phyloP scores from a whole-genome alignment of 2,888 invertebrate species.

The Sycophila texana region DNA sequence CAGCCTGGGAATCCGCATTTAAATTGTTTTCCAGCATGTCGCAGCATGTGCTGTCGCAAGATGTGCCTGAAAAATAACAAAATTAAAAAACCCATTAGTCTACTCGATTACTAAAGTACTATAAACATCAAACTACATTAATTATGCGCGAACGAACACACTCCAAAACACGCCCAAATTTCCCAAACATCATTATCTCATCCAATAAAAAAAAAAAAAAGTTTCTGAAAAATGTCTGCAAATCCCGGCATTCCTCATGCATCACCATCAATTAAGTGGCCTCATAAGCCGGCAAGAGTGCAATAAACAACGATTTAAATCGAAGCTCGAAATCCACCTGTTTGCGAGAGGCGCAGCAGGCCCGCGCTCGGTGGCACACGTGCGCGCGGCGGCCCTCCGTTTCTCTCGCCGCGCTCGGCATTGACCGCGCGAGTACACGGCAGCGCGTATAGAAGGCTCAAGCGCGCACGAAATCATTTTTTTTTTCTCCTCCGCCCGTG shows the following conservation, averaged over 20 bases:
- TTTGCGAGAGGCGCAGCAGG: not conserved
- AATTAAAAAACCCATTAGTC: not conserved
- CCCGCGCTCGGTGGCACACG: not conserved
- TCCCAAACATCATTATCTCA: no score
- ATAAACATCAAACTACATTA: no score
- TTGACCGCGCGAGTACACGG: conserved; percentile 1
- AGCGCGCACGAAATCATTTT: conserved; percentile 43
- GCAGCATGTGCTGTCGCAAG: conserved; percentile 79
- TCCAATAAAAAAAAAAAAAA: not conserved
- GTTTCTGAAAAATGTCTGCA: not conserved
- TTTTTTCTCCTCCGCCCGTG: conserved; percentile 38
- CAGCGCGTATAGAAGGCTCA: conserved; percentile 24
- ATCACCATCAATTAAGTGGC: not conserved
- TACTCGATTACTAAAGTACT: no score
- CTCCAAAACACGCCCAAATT: no score
- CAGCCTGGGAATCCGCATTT: conserved; percentile 79
- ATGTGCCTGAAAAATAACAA: conserved; percentile 76
- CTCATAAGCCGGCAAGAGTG: not conserved
- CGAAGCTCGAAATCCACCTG: conserved; percentile 23
- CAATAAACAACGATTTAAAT: not conserved
- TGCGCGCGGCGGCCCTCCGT: not conserved
- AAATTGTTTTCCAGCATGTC: conserved; percentile 78
- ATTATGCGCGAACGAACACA: no score
- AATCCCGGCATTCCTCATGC: not conserved
- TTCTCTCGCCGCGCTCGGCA: conserved; percentile 1